phyloP scores from a whole-genome alignment of 2,797 vertebrate species.

The Dermochelys coriacea region DNA sequence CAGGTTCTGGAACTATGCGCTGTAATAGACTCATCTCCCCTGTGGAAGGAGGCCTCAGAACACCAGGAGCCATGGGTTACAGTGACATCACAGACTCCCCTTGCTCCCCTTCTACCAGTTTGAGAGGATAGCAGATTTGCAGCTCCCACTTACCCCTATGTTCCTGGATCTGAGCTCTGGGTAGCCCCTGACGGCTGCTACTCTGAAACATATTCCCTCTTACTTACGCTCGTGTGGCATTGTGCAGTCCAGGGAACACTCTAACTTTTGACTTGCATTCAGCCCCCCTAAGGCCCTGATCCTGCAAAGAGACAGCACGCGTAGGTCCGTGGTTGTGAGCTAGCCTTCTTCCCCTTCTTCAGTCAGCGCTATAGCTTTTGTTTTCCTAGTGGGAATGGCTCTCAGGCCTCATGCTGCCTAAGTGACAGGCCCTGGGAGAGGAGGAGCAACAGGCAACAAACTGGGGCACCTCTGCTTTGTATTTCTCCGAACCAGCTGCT shows the following conservation, averaged over 20 bases:
- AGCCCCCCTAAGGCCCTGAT: neutral
- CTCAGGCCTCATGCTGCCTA: neutral
- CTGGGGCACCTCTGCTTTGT: rapidly evolving
- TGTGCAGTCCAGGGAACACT: neutral
- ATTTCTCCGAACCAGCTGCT: neutral
- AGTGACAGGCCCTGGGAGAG: neutral
- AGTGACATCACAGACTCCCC: neutral
- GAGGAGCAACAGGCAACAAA: rapidly evolving
- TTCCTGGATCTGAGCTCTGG: neutral
- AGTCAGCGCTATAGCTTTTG: neutral
- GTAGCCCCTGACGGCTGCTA: too few relatives aligned
- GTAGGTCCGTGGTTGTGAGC: neutral
- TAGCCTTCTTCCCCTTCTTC: neutral
- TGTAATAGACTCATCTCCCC: neutral
- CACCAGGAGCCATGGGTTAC: neutral
- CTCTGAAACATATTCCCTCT: neutral
- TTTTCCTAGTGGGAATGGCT: neutral
- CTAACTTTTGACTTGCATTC: neutral
- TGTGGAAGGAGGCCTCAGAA: neutral
- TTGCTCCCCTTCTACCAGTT: neutral
- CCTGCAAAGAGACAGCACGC: neutral
- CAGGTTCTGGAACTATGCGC: neutral
- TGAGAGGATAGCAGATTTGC: neutral
- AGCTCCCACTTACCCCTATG: neutral
- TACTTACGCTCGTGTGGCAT: neutral